phyloP scores from a whole-genome alignment of 2,888 invertebrate genomes.

The Synergus japonicus region DNA sequence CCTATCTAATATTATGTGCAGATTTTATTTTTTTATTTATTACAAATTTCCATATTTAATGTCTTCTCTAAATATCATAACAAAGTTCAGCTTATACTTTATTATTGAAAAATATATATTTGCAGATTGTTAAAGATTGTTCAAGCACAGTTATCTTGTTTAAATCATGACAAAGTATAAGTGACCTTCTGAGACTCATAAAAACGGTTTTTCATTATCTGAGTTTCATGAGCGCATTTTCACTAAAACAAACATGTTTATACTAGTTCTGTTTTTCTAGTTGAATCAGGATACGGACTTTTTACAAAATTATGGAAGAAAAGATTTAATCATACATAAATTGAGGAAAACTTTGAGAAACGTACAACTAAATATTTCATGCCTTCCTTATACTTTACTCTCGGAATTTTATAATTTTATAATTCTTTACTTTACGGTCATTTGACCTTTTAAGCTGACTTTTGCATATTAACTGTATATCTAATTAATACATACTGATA shows the following conservation, averaged over 20 bases:
- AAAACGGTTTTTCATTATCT: conserved; percentile 23
- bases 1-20: too few species aligned
- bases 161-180: conserved; percentile 14
- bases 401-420: background rate
- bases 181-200: conserved; percentile 24
- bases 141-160: conserved; percentile 37
- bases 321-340: too few species aligned
- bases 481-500: conserved; percentile 7
- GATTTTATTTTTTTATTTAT: background rate
- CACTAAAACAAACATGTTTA: conserved; percentile 9
- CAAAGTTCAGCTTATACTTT: background rate
- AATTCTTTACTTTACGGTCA: background rate
- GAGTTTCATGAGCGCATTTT: conserved; percentile 18
- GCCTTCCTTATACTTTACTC: background rate
- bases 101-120: conserved; percentile 16
- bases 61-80: background rate
- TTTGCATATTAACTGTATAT: background rate
- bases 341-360: too few species aligned
- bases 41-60: background rate
- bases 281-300: background rate
- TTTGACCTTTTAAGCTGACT: background rate
- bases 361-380: background rate
- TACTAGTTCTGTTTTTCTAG: background rate
- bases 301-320: too few species aligned
- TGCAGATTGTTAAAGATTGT: conserved; percentile 30